Base-by-base conservation (phyloP, 2,797 vertebrate genomes). In the Tokudaia muenninki region DNA sequence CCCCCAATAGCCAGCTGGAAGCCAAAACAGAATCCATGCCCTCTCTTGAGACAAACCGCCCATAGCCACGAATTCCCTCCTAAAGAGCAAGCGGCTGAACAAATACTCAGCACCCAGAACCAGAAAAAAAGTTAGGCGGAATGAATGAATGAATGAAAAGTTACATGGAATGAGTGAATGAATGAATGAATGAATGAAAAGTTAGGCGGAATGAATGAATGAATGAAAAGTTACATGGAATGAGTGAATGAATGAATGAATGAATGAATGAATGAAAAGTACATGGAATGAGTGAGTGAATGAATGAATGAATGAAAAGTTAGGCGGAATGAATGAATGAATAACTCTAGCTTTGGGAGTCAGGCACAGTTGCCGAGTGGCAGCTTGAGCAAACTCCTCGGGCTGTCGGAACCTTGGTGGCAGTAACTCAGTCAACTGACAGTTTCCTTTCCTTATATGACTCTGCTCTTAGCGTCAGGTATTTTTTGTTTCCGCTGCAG, bases 361-460 rank as follows among this genome's bases (percentile, higher is more conserved):
- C 81, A 52, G 41, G 59, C 37, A 9, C 3, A 22, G 2, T 17
- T 50, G 22, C 19, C 12, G 24, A 44, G 3, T 31, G 34, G 72
- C 44, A 59, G 47, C 50, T 34, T 37, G 86, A 70, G 55, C 57
- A 55, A 86, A 89, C 86, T 70, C 2, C 26, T 41, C 16, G 6
- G n/a, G 41, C 78, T 78, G 37, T 12, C 6, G 14, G 37, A 82
- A 75, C 24, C 34, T 67, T 7, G 31, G n/a, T 24, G 63, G 50
- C n/a, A 78, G 22, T 52, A 74, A 67, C 80, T 22, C 83, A 8
- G 24, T 52, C 47, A 83, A 1, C 91, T 90, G 41, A 37, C 31
- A 50, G 82, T 96, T 93, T 67, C 91, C 79, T 83, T 61, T 79
- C 47, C 78, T 92, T 87, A 72, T 47, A 70, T 77, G 67, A 44